These are phyloP conservation scores for Noctua fimbriata DNA, from an alignment of 2,888 invertebrate genomes.

Conservation along the genomic window DNA sequence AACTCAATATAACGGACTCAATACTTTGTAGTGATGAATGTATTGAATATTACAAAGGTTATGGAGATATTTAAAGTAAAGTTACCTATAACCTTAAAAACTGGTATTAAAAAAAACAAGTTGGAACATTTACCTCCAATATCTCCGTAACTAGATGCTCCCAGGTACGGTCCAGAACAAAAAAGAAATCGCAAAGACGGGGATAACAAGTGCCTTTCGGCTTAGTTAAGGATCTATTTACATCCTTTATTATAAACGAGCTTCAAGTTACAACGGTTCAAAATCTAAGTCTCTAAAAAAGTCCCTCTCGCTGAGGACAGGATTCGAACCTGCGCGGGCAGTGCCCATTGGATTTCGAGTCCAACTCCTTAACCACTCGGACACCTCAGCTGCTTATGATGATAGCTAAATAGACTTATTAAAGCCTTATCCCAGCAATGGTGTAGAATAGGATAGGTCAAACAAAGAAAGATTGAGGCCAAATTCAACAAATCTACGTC, in stretches of 20 bases:
- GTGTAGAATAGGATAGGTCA: neutral
- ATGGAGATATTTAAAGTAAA: no score
- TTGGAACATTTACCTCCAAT: no score
- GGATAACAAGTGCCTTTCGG: no score
- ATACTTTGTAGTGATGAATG: no score
- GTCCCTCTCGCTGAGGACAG: constrained; percentile 77
- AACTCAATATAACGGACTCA: no score
- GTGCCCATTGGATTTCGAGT: constrained; percentile 91
- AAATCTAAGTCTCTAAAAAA: neutral
- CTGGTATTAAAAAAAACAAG: no score
- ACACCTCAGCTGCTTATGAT: constrained; percentile 85
- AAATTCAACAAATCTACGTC: neutral
- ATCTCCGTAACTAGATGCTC: no score
- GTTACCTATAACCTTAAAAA: no score
- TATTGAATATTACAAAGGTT: no score
- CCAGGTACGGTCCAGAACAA: no score
- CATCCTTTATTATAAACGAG: neutral
- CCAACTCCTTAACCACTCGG: constrained; percentile 91
- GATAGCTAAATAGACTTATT: neutral
- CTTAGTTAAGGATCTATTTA: no score
- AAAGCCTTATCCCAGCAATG: neutral
- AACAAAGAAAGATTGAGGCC: neutral
- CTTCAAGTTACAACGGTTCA: neutral
- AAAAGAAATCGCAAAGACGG: no score
- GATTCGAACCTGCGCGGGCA: constrained; percentile 91